Evolutionary conservation across 2,888 invertebrate species (phyloP).

Genomic region (Chelonus formosanus): DNA sequence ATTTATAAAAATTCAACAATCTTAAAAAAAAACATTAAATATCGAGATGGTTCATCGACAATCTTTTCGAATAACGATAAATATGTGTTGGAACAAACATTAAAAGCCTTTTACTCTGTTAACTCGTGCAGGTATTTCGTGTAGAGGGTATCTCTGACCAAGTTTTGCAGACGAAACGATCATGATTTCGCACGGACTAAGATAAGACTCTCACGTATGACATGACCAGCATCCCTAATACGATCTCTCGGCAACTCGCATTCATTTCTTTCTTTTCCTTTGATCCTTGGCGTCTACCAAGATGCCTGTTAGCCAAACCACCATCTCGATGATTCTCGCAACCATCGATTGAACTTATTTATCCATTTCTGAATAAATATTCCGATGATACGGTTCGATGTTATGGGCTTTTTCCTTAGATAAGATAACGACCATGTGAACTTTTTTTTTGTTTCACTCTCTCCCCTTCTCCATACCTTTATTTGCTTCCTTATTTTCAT

Average conservation of each 20-base stretch:
- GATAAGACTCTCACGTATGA: constrained; percentile 52
- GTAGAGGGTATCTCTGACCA: constrained; percentile 47
- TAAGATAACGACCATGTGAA: constrained; percentile 29
- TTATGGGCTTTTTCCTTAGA: constrained; percentile 20
- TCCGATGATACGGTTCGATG: constrained; percentile 31
- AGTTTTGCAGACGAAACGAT: constrained; percentile 48
- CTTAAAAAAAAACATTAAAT: neutral
- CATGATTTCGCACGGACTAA: constrained; percentile 49
- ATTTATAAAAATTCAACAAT: neutral
- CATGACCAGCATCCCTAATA: constrained; percentile 44
- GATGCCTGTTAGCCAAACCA: constrained; percentile 3
- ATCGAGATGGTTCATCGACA: constrained; percentile 8
- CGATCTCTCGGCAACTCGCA: constrained; percentile 17
- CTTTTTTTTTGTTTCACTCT: neutral
- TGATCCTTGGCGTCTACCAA: constrained; percentile 11
- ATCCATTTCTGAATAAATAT: constrained; percentile 63
- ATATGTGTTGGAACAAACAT: constrained; percentile 48
- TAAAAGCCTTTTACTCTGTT: constrained; percentile 63
- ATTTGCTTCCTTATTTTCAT: too few relatives aligned
- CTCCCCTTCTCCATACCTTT: too few relatives aligned
- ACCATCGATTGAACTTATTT: constrained; percentile 61
- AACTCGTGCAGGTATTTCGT: constrained; percentile 53
- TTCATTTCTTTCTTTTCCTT: neutral
- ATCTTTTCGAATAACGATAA: constrained; percentile 17
- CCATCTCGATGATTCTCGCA: neutral